phyloP scores from a whole-genome alignment of 1,140 invertebrate genomes.

The Diuraphis noxia region DNA sequence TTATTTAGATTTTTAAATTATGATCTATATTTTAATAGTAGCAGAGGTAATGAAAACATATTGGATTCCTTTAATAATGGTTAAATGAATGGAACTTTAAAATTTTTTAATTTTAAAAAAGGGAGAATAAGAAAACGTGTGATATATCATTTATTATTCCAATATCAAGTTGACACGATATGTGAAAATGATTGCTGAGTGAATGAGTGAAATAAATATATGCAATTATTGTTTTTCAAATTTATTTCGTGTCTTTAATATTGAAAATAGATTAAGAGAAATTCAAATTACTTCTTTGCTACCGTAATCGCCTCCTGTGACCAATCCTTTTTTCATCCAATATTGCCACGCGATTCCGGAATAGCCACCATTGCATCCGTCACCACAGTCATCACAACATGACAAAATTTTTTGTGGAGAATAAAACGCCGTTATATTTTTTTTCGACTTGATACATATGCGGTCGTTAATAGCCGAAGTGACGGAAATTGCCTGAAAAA shows the following conservation, averaged over 20 bases:
- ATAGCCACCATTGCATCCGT: slow-evolving; percentile 70
- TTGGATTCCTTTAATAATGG: neutral
- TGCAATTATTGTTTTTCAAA: neutral
- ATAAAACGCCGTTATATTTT: slow-evolving; percentile 62
- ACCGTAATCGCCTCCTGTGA: slow-evolving; percentile 69
- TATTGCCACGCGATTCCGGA: slow-evolving; percentile 68
- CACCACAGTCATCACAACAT: slow-evolving; percentile 71
- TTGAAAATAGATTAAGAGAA: neutral
- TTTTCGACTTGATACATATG: slow-evolving; percentile 68
- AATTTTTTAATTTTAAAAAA: too few species aligned
- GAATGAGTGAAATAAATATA: neutral
- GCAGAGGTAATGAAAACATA: neutral
- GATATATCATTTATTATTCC: neutral
- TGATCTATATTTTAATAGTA: neutral
- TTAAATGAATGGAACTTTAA: neutral
- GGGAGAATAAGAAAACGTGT: neutral
- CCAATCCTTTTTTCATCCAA: slow-evolving; percentile 63
- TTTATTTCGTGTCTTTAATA: neutral
- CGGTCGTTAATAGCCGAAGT: slow-evolving; percentile 69
- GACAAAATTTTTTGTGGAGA: slow-evolving; percentile 69
- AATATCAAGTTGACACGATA: neutral
- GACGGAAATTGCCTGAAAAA: slow-evolving; percentile 54
- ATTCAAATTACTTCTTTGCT: slow-evolving; percentile 59
- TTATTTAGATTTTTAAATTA: neutral
- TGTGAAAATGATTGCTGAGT: neutral